phyloP scores from a whole-genome alignment of 2,797 vertebrate species.

The Oreortyx pictus region DNA sequence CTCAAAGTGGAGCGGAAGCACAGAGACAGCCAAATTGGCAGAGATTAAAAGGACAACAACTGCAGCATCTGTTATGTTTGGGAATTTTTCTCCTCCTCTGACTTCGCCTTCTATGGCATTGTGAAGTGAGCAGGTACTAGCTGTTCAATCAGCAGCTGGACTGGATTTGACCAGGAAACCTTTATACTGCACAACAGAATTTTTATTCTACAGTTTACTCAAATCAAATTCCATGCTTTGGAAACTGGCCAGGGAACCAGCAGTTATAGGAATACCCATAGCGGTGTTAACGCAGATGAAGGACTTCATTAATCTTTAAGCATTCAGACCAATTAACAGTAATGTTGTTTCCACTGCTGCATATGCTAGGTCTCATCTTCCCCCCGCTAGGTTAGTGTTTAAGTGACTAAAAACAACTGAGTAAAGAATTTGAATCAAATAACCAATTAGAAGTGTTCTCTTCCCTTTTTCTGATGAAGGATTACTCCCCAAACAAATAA shows the following conservation, averaged over 20 bases:
- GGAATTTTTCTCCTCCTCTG: not conserved
- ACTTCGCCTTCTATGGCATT: not conserved
- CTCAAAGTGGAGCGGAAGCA: not conserved
- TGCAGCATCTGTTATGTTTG: not conserved
- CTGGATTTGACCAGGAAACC: not conserved
- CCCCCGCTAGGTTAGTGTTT: not conserved
- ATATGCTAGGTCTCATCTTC: not conserved
- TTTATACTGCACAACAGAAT: not conserved
- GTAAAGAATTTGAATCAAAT: not conserved
- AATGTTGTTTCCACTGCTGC: not conserved
- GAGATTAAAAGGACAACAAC: slow-evolving; percentile 2
- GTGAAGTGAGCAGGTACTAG: not conserved
- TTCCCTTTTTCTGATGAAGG: not conserved
- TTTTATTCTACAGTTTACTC: not conserved
- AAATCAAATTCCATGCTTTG: not conserved
- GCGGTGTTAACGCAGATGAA: not conserved
- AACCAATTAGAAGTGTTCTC: not conserved
- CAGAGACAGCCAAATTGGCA: not conserved
- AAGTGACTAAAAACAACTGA: not conserved
- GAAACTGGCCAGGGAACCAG: not conserved
- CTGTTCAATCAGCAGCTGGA: not conserved
- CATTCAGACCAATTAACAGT: not conserved
- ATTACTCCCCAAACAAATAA: not conserved
- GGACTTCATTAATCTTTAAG: slow-evolving; percentile 18
- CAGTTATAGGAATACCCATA: not conserved